These are phyloP conservation scores for Incurvaria masculella DNA, from an alignment of 2,888 invertebrate species.

Conservation along the genomic window DNA sequence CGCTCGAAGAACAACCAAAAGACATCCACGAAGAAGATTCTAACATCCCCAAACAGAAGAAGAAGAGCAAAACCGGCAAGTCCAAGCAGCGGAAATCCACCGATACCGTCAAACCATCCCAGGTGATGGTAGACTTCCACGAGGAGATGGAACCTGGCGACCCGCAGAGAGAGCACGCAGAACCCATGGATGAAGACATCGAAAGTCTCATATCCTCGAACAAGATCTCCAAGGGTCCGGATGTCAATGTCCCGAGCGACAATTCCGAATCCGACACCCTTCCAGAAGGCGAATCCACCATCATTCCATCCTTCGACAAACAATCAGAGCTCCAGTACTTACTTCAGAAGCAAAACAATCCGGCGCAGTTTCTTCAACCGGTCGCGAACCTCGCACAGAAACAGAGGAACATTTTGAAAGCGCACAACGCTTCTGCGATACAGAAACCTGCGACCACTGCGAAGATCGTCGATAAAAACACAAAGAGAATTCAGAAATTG, in stretches of 20 bases:
- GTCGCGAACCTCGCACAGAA: conserved; percentile 35
- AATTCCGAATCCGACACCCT: conserved; percentile 15
- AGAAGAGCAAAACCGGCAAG: conserved; percentile 41
- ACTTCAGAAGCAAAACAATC: conserved; percentile 49
- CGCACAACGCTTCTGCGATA: conserved; percentile 30
- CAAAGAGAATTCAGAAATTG: conserved; percentile 43
- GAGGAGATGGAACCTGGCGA: conserved; percentile 25
- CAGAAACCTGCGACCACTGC: conserved; percentile 40
- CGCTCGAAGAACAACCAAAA: conserved; percentile 30
- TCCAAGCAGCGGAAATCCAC: conserved; percentile 40
- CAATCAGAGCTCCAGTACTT: conserved; percentile 48
- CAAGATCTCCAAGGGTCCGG: conserved; percentile 28
- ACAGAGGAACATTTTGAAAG: conserved; percentile 35
- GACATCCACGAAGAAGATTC: conserved; percentile 25
- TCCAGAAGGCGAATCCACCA: conserved; percentile 32
- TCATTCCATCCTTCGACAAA: conserved; percentile 37
- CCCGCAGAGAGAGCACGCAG: conserved; percentile 11
- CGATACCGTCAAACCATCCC: conserved; percentile 32
- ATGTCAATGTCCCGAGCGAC: conserved; percentile 9
- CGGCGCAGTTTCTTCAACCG: conserved; percentile 40
- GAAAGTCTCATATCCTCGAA: conserved; percentile 51
- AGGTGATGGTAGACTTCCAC: conserved; percentile 30
- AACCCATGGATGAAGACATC: conserved; percentile 42
- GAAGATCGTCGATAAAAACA: conserved; percentile 40
- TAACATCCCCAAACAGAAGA: conserved; percentile 28